A percentile compares a stretch with the other conserved stretches of the same genome.
Conservation (phyloP, 2,113 vertebrate genomes). For the Alexandromys fortis region DNA sequence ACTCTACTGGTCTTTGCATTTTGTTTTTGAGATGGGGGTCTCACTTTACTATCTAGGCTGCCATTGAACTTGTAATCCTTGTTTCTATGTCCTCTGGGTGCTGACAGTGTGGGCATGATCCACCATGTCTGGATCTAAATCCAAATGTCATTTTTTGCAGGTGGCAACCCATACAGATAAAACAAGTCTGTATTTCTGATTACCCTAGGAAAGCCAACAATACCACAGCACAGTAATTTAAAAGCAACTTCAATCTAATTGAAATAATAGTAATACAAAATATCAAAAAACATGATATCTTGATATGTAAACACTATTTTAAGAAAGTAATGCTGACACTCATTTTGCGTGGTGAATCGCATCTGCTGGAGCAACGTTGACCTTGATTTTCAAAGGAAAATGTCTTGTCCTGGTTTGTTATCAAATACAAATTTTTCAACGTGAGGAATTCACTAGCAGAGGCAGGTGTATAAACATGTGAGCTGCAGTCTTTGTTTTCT, state of each 20-base stretch:
- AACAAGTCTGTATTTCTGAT: slow-evolving; percentile 12
- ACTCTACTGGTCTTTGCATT: not conserved
- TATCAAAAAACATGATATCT: not conserved
- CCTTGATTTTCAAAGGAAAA: slow-evolving; percentile 31
- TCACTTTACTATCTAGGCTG: not conserved
- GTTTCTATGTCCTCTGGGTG: not conserved
- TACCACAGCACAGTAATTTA: not conserved
- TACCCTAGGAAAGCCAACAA: not conserved
- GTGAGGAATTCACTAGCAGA: slow-evolving; percentile 54
- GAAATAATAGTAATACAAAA: slow-evolving; percentile 35
- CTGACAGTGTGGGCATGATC: no score
- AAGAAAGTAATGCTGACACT: not conserved
- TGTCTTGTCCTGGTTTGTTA: slow-evolving; percentile 43
- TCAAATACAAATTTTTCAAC: slow-evolving; percentile 72
- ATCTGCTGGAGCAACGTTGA: not conserved
- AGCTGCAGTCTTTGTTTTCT: slow-evolving; percentile 26
- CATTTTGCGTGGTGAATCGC: not conserved
- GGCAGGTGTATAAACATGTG: not conserved
- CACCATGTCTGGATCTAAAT: not conserved
- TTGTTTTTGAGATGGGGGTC: not conserved
- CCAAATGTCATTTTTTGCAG: not conserved
- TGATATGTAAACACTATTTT: slow-evolving; percentile 15
- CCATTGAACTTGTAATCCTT: not conserved
- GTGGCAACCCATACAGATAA: slow-evolving; percentile 61
- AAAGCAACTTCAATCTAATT: not conserved